Evolutionary conservation across 1,140 invertebrate species (phyloP).

Genomic region (Drosophila biarmipes): DNA sequence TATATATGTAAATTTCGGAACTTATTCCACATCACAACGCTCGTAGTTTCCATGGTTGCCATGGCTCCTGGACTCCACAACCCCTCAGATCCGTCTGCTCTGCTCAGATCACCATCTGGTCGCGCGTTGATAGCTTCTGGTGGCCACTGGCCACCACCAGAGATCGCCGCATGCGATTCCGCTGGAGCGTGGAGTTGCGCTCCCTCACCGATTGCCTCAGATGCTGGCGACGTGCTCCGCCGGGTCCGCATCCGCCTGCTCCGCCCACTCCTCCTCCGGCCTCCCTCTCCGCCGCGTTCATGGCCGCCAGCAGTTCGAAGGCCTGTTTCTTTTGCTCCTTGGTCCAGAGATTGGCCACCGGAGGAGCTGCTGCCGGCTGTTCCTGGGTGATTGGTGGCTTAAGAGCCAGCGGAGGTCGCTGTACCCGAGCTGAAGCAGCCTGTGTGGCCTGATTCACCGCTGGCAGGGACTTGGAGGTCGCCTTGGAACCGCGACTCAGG

Average conservation of each 20-base stretch:
- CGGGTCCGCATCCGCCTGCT: not conserved
- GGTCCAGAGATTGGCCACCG: slow-evolving; percentile 81
- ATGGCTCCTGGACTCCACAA: slow-evolving; percentile 19
- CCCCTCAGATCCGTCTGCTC: not conserved
- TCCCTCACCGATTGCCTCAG: slow-evolving; percentile 71
- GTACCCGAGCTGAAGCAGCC: not conserved
- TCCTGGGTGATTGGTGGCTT: slow-evolving; percentile 45
- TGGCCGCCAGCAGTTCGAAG: slow-evolving; percentile 85
- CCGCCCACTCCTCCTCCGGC: slow-evolving; percentile 12
- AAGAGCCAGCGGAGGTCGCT: slow-evolving; percentile 45
- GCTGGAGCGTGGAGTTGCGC: slow-evolving; percentile 65
- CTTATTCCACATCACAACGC: slow-evolving; percentile 76
- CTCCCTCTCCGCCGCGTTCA: slow-evolving; percentile 82
- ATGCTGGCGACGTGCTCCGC: slow-evolving; percentile 51
- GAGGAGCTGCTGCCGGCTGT: slow-evolving; percentile 22
- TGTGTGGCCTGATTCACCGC: slow-evolving; percentile 17
- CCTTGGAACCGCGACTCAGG: slow-evolving; percentile 55
- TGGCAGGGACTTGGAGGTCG: slow-evolving; percentile 30
- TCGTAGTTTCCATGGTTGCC: slow-evolving; percentile 50
- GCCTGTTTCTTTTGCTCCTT: slow-evolving; percentile 85
- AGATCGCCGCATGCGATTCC: slow-evolving; percentile 70
- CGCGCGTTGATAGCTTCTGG: slow-evolving; percentile 54
- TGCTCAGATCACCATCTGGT: slow-evolving; percentile 70
- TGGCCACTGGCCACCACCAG: slow-evolving; percentile 47
- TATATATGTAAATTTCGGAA: slow-evolving; percentile 43